phyloP scores from a whole-genome alignment of 2,888 invertebrate species.

The Athalia cordata region DNA sequence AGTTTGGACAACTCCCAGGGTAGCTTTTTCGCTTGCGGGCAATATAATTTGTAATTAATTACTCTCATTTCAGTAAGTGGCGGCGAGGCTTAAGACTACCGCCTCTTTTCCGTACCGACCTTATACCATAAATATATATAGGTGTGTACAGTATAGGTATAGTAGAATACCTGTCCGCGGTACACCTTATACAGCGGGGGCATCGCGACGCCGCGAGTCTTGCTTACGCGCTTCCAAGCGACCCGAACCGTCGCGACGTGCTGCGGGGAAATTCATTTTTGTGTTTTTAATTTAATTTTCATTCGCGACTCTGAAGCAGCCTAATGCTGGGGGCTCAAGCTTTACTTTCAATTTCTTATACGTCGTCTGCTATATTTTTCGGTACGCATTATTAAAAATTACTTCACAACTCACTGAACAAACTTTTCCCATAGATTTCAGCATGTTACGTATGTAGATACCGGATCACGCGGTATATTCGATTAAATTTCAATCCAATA shows the following conservation, averaged over 20 bases:
- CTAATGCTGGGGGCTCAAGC: conserved; percentile 14
- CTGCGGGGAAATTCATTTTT: conserved; percentile 14
- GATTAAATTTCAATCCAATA: no score
- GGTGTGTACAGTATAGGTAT: no score
- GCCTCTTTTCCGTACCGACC: conserved; percentile 31
- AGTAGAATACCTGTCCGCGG: no score
- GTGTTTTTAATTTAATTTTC: conserved; percentile 8
- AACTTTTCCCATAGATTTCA: conserved; percentile 1
- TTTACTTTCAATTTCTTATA: conserved; percentile 24
- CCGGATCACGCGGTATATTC: no score
- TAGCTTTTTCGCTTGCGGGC: conserved; percentile 32
- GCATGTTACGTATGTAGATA: no score
- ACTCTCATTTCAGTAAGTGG: conserved; percentile 47
- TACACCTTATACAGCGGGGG: neutral
- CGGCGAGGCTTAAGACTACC: conserved; percentile 38
- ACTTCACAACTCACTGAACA: neutral
- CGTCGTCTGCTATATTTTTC: neutral
- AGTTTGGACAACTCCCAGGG: conserved; percentile 43
- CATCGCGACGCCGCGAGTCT: conserved; percentile 29
- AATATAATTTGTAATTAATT: conserved; percentile 47
- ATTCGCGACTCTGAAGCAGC: conserved; percentile 21
- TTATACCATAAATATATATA: no score
- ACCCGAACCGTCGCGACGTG: neutral
- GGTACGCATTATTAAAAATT: conserved; percentile 27
- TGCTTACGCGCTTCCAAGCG: conserved; percentile 19